Base-by-base conservation (phyloP, 2,797 vertebrate species). In the Xenops minutus region DNA sequence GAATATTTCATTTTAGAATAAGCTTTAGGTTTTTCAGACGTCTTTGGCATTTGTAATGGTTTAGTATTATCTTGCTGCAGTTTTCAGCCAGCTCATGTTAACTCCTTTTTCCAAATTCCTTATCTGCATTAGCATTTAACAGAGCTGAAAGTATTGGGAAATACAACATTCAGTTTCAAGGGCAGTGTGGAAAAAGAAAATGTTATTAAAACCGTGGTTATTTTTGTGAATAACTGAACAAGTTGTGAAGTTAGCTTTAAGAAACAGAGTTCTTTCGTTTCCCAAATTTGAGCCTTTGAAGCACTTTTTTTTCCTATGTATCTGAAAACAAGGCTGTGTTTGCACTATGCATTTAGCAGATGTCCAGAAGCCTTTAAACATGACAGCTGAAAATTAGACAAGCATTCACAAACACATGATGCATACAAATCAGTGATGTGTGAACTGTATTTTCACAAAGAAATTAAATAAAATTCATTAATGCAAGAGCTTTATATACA, bases 381-480 rank as follows among this genome's bases (percentile, higher is more conserved):
- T 78, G 89, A 67, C 82, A 86, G 69, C 54, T 95, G 87, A 91
- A 91, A 92, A 89, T 68, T n/a, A 66, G 69, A 66, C 51, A 84
- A 91, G 73, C 49, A 10, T 89, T 91, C 36, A 75, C 2, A 75
- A 85, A 43, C 49, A 51, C 30, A 7, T 10, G 43, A 32, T 86
- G 88, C 62, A 81, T 95, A 56, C 71, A 81, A 29, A 91, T 90
- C 37, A 84, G 59, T 36, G 84, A 4, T n/a, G 39, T 55, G 46
- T 55, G 52, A 89, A 63, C 73, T 69, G 48, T 68, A 22, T 89
- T 92, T 91, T 96, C 82, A 93, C 76, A 89, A 72, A 91, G 54
- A 75, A 75, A 83, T 92, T 23, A 72, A 85, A 68, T 64, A 62
- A 71, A 79, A 56, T 54, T 64, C 9, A 56, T 89, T 62, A 83